Evolutionary conservation across 2,888 invertebrate species (phyloP).

Genomic region (Buathra laborator): DNA sequence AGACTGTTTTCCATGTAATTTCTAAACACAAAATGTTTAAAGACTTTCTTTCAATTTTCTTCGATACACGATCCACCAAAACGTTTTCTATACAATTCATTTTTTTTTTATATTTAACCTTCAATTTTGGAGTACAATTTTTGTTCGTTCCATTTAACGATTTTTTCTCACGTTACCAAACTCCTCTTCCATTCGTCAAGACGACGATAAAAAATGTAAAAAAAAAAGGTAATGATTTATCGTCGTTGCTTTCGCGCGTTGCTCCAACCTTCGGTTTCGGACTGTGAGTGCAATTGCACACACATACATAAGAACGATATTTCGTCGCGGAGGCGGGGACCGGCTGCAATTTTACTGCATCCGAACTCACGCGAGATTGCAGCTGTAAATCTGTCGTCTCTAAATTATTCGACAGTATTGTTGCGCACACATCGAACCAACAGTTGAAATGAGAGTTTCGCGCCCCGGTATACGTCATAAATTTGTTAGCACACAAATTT

Average conservation of each 20-base stretch:
- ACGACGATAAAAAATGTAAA: constrained; percentile 7
- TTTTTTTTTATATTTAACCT: neutral
- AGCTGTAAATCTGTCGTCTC: constrained; percentile 44
- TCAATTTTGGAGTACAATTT: neutral
- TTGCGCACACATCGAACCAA: constrained; percentile 6
- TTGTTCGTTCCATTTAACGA: neutral
- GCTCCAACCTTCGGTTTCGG: constrained; percentile 9
- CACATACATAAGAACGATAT: neutral
- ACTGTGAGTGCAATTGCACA: constrained; percentile 7
- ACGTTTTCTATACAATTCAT: neutral
- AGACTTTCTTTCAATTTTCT: neutral
- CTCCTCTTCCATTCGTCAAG: constrained; percentile 1
- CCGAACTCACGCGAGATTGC: constrained; percentile 10
- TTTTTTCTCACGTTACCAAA: neutral
- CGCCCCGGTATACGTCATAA: constrained; percentile 7
- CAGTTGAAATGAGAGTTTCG: neutral
- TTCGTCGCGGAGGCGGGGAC: constrained; percentile 12
- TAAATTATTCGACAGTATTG: constrained; percentile 42
- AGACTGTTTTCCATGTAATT: constrained; percentile 28
- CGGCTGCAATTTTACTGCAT: neutral
- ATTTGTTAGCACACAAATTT: neutral
- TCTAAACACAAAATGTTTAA: neutral
- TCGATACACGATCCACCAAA: neutral
- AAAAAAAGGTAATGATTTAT: constrained; percentile 40
- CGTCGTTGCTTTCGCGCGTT: constrained; percentile 10